Evolutionary conservation across 2,888 invertebrate species (phyloP), one percentile per base, ranked within the genome.

Genomic region (Plagodis pulveraria): DNA sequence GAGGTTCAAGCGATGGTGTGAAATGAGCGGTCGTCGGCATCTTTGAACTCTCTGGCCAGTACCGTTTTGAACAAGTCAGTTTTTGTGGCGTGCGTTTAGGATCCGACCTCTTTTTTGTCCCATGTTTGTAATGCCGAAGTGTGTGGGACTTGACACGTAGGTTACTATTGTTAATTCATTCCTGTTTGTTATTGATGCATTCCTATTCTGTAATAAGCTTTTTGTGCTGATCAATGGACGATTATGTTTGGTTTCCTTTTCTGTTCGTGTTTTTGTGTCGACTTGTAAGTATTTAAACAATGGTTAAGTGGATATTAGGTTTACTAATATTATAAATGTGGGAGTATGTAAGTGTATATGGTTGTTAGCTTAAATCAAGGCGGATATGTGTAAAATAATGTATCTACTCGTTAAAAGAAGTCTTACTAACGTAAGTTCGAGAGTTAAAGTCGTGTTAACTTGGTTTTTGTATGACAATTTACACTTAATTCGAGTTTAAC

Each of bases 141-240:
- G 91, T 90, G 91, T 89, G 89, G 89, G 89, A 89, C 90, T 89
- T 89, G 90, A 91, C 91, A 91, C 91, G 91, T 87, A 86, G 83
- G 86, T 87, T 81, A 84, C 87, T 82, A 91, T 91, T 91, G 90
- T 91, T 86, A 83, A 83, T 83, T 80, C 83, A 81, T 78, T 78
- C 81, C 84, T 84, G 84, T 88, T 88, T 87, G 87, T 87, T 87
- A 85, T 87, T 86, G 81, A 83, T 78, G 78, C 75, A 83, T 84
- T 82, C 81, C 81, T 74, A 48, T 58, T 67, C 60, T 65, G 63
- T 68, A 67, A 67, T 67, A 69, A 67, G 67, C 61, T 65, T 66
- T 70, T 69, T 71, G 69, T 65, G 62, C 11, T 22, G 53, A 59
- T 60, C 61, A 58, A 53, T 65, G 50, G 63, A 41, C 50, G 55